These are phyloP conservation scores for Phalanger gymnotis DNA, from an alignment of 2,797 vertebrate genomes.

Conservation along the genomic window DNA sequence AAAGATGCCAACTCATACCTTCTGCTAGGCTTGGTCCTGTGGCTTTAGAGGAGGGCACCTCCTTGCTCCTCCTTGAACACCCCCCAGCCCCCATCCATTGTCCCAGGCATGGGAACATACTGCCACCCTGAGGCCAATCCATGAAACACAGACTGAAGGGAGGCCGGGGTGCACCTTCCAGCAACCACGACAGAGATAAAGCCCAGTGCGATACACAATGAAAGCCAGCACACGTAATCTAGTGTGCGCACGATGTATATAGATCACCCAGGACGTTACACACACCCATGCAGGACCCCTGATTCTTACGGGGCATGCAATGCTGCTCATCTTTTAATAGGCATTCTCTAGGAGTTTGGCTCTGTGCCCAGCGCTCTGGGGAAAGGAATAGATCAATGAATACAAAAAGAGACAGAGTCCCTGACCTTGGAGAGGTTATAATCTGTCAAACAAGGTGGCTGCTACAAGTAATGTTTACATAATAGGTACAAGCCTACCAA, in stretches of 20 bases:
- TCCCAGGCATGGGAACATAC: constrained; percentile 63
- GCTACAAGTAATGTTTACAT: constrained; percentile 37
- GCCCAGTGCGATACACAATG: neutral
- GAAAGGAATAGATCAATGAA: neutral
- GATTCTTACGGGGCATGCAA: neutral
- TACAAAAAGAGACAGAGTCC: neutral
- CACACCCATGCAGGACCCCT: neutral
- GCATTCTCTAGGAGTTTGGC: neutral
- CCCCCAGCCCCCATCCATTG: constrained; percentile 1
- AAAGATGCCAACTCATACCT: neutral
- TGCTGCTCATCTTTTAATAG: neutral
- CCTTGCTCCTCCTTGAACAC: neutral
- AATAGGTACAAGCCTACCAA: neutral
- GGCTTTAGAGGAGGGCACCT: neutral
- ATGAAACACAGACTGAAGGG: neutral
- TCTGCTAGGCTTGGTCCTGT: neutral
- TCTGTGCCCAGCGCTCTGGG: neutral
- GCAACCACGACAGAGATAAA: neutral
- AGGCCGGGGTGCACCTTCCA: neutral
- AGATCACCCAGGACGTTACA: neutral
- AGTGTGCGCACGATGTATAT: neutral
- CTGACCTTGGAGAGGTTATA: constrained; percentile 29
- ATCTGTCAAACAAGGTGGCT: constrained; percentile 17
- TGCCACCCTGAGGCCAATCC: constrained; percentile 71
- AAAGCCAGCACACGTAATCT: neutral